Percentiles rank a stretch among this genome's conserved stretches.
Conservation (phyloP, 2,113 vertebrate species). For the Macaca nemestrina region DNA sequence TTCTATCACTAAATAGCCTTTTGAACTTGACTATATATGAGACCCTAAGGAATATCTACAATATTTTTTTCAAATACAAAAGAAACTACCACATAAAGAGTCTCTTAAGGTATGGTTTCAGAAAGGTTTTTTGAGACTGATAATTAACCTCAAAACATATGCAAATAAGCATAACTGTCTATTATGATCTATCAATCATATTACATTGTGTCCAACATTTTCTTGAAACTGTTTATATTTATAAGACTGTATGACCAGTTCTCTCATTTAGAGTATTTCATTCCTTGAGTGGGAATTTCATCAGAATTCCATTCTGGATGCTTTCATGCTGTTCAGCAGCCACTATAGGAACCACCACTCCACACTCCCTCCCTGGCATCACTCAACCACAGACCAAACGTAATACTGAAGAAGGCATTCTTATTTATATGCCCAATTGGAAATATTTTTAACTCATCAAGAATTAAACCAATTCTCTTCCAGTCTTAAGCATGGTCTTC, state of each 20-base stretch:
- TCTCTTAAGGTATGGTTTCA: background rate
- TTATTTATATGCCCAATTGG: background rate
- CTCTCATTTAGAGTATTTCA: background rate
- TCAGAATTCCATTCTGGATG: background rate
- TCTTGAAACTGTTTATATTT: background rate
- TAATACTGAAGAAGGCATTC: background rate
- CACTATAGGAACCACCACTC: background rate
- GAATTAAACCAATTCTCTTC: background rate
- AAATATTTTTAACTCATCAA: background rate
- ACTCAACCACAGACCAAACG: background rate
- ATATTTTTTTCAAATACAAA: background rate
- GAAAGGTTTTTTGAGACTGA: background rate
- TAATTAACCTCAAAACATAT: background rate
- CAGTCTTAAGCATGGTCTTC: background rate
- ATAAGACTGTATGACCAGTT: background rate
- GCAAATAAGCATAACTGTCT: background rate
- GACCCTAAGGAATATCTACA: background rate
- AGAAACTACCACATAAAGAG: background rate
- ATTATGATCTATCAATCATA: background rate
- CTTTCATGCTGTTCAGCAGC: background rate
- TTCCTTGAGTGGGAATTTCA: background rate
- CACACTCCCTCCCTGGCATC: background rate
- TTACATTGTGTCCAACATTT: background rate
- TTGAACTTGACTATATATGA: background rate
- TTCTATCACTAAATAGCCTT: background rate